A percentile compares a stretch with the other conserved stretches of the same genome.
Conservation (phyloP, 2,797 vertebrate species). For the Crax fasciolata region DNA sequence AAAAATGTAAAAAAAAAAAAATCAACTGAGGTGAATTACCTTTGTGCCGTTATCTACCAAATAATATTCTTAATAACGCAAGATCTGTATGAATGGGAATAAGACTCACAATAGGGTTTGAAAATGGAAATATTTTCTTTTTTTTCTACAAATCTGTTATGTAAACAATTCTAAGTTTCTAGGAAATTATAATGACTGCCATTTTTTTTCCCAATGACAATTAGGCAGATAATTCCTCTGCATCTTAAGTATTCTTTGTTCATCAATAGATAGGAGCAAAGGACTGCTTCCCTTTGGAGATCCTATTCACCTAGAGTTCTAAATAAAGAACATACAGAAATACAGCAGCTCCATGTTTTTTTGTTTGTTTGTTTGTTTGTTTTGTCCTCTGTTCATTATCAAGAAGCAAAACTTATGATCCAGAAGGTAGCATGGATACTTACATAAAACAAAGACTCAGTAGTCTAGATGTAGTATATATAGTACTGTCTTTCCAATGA, state of each 20-base stretch:
- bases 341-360: background rate
- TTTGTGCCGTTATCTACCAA: background rate
- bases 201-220: background rate
- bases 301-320: background rate
- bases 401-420: background rate
- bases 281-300: background rate
- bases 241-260: background rate
- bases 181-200: background rate
- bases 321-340: background rate
- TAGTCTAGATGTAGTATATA: background rate
- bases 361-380: background rate
- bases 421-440: background rate
- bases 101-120: background rate
- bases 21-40: background rate
- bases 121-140: background rate
- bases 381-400: background rate
- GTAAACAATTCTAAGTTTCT: background rate
- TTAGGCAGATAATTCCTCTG: background rate
- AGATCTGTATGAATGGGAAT: background rate
- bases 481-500: background rate
- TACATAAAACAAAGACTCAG: background rate
- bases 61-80: background rate
- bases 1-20: background rate
- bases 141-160: background rate
- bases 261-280: background rate